These are phyloP conservation scores for Phalacrocorax brasilianus DNA, from an alignment of 2,113 vertebrate species.

Conservation along the genomic window DNA sequence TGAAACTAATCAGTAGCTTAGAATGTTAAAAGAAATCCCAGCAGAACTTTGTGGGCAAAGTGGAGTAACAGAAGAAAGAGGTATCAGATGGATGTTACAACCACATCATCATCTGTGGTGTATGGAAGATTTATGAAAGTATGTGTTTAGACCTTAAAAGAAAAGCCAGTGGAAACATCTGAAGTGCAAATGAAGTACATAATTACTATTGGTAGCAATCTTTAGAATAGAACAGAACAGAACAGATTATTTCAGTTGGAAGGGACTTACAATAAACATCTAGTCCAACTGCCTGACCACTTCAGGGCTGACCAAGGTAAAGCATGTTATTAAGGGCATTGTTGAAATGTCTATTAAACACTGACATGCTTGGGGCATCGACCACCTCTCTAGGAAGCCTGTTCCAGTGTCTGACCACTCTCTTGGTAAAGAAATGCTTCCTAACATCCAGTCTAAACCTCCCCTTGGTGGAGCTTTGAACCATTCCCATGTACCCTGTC, in stretches of 20 bases:
- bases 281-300: neutral
- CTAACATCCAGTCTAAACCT: neutral
- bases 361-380: neutral
- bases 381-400: neutral
- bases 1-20: neutral
- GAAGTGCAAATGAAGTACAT: neutral
- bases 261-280: neutral
- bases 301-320: neutral
- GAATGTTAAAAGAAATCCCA: neutral
- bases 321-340: neutral
- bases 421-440: neutral
- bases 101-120: neutral
- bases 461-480: neutral
- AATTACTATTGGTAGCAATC: neutral
- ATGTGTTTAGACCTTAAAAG: neutral
- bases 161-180: neutral
- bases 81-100: neutral
- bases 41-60: neutral
- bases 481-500: rapidly evolving
- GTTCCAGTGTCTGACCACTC: neutral
- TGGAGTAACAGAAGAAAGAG: neutral
- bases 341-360: neutral
- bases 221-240: neutral
- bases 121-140: neutral
- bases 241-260: neutral